Percentiles rank a stretch among this genome's conserved stretches.
Conservation (phyloP, 2,888 invertebrate genomes). For the Protophormia terraenovae region DNA sequence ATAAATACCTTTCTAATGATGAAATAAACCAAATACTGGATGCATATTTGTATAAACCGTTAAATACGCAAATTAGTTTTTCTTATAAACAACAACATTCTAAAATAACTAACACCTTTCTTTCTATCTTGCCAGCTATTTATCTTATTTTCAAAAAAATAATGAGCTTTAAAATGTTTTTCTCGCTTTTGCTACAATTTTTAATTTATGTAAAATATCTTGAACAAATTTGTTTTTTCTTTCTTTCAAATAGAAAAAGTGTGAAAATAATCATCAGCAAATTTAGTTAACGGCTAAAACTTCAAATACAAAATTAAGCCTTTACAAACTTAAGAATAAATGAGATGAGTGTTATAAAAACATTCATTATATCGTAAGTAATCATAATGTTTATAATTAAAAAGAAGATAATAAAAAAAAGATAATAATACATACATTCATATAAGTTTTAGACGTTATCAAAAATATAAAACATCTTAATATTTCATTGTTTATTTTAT, state of each 20-base stretch:
- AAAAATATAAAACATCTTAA: background rate
- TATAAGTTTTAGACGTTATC: background rate
- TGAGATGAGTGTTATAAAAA: background rate
- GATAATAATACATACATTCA: too few species aligned
- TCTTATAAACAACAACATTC: slow-evolving; percentile 7
- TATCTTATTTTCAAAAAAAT: background rate
- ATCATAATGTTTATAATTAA: background rate
- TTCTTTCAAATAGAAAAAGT: background rate
- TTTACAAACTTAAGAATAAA: background rate
- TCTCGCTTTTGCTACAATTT: background rate
- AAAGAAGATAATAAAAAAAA: too few species aligned
- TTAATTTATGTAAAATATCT: slow-evolving; percentile 1
- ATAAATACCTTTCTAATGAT: slow-evolving; percentile 51
- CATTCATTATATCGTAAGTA: background rate
- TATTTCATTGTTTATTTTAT: background rate
- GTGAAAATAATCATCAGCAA: slow-evolving; percentile 1
- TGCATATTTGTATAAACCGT: slow-evolving; percentile 15
- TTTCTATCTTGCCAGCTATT: background rate
- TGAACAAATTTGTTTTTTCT: background rate
- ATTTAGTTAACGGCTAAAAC: background rate
- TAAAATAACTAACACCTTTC: slow-evolving; percentile 23
- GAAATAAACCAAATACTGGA: slow-evolving; percentile 21
- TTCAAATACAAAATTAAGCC: background rate
- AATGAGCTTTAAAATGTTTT: background rate
- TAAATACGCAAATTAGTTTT: slow-evolving; percentile 32